A percentile compares a stretch with the other conserved stretches of the same genome.
These are phyloP conservation scores for Ormyrus pomaceus DNA, from an alignment of 2,888 invertebrate genomes.

Conservation along the genomic window DNA sequence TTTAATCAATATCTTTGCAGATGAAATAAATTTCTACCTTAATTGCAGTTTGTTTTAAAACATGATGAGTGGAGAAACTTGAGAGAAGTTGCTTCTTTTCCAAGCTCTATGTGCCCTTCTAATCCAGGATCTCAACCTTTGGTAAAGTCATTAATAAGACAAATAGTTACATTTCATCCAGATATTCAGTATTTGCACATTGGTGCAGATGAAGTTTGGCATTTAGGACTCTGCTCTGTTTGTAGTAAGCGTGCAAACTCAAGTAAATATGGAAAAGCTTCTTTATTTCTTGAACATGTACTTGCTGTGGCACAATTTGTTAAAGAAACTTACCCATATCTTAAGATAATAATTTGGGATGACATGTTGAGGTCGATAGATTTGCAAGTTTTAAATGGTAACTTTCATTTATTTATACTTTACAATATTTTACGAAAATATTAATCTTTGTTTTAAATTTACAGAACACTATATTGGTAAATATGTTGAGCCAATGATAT, in stretches of 20 bases:
- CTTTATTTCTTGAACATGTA: conserved; percentile 83
- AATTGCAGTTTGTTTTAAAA: conserved; percentile 83
- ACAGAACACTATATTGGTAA: conserved; percentile 80
- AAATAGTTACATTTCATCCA: conserved; percentile 83
- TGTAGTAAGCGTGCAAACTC: conserved; percentile 77
- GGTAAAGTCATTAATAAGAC: conserved; percentile 83
- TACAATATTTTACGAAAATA: conserved; percentile 15
- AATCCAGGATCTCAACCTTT: conserved; percentile 80
- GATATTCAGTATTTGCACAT: conserved; percentile 84
- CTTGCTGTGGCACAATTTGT: conserved; percentile 79
- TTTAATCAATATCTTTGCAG: conserved; percentile 3
- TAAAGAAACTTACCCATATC: conserved; percentile 79
- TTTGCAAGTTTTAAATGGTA: conserved; percentile 79
- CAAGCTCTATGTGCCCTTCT: conserved; percentile 86
- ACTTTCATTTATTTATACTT: neutral
- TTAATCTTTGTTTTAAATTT: neutral
- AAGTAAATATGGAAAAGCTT: conserved; percentile 77
- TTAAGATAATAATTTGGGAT: conserved; percentile 89
- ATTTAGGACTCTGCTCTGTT: conserved; percentile 80
- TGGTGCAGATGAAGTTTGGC: conserved; percentile 91
- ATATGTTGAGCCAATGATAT: conserved; percentile 82
- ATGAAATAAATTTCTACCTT: neutral
- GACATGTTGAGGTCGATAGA: conserved; percentile 86
- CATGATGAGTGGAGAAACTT: conserved; percentile 81
- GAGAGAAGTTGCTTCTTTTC: conserved; percentile 82